phyloP scores from a whole-genome alignment of 2,888 invertebrate species.

The Microchrysa polita region DNA sequence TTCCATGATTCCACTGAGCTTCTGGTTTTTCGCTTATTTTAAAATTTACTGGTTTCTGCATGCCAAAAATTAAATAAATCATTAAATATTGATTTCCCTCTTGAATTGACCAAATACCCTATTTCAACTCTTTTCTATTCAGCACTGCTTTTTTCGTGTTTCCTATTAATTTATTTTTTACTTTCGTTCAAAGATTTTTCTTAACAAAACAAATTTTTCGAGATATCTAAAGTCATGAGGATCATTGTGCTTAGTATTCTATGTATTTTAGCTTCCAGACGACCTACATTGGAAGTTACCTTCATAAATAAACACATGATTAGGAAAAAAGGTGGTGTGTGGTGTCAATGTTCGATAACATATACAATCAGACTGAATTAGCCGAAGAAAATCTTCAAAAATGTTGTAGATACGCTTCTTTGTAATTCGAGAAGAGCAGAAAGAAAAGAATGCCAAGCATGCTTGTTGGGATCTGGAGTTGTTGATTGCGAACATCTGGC shows the following conservation, averaged over 20 bases:
- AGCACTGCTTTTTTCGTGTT: too few species aligned
- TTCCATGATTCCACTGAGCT: too few species aligned
- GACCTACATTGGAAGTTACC: constrained; percentile 12
- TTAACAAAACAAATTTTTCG: background rate
- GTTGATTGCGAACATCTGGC: constrained; percentile 27
- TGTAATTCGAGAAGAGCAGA: constrained; percentile 20
- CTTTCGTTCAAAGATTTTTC: too few species aligned
- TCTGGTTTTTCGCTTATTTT: too few species aligned
- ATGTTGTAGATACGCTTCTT: constrained; percentile 10
- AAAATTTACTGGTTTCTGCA: too few species aligned
- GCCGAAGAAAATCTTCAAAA: background rate
- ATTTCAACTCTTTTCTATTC: too few species aligned
- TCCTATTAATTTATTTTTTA: too few species aligned
- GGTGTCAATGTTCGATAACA: constrained; percentile 39
- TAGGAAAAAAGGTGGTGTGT: constrained; percentile 33
- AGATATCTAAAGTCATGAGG: constrained; percentile 6
- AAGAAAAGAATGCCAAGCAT: constrained; percentile 6
- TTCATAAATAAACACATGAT: too few species aligned
- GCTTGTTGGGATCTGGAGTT: background rate
- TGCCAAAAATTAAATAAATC: too few species aligned
- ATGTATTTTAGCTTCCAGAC: background rate
- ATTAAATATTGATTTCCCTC: too few species aligned
- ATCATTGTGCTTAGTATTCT: background rate
- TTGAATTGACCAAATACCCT: too few species aligned
- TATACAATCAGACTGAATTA: constrained; percentile 24